A percentile compares a stretch with the other conserved stretches of the same genome.
Conservation (phyloP, 1,140 invertebrate species). For the Apolygus lucorum region DNA sequence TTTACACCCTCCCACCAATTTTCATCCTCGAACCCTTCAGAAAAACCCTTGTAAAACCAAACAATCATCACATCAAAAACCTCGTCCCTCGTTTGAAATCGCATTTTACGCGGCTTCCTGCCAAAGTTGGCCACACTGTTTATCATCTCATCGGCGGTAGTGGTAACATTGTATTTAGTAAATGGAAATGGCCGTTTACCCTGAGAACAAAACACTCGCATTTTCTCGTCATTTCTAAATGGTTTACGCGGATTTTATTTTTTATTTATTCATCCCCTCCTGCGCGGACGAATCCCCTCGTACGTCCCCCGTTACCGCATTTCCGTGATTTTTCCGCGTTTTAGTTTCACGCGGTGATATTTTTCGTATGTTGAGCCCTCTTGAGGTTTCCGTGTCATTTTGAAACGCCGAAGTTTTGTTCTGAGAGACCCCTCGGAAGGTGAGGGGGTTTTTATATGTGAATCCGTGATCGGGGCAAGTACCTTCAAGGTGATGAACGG, state of each 20-base stretch:
- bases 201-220: slow-evolving; percentile 23
- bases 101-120: neutral
- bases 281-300: neutral
- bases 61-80: too few species aligned
- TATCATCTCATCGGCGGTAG: slow-evolving; percentile 25
- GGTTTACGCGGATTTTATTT: slow-evolving; percentile 1
- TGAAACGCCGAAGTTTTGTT: too few species aligned
- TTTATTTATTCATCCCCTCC: neutral
- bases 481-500: too few species aligned
- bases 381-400: too few species aligned
- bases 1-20: neutral
- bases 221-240: slow-evolving; percentile 5
- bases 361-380: too few species aligned
- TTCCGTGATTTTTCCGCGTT: neutral
- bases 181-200: slow-evolving; percentile 33
- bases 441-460: too few species aligned
- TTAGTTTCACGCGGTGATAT: too few species aligned
- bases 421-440: too few species aligned
- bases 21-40: neutral
- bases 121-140: slow-evolving; percentile 27
- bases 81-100: neutral
- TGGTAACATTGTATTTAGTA: slow-evolving; percentile 33
- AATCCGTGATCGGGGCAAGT: too few species aligned
- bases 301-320: neutral
- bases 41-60: too few species aligned